Evolutionary conservation across 2,888 invertebrate genomes (phyloP).

Genomic region (Ferrisia virgata): DNA sequence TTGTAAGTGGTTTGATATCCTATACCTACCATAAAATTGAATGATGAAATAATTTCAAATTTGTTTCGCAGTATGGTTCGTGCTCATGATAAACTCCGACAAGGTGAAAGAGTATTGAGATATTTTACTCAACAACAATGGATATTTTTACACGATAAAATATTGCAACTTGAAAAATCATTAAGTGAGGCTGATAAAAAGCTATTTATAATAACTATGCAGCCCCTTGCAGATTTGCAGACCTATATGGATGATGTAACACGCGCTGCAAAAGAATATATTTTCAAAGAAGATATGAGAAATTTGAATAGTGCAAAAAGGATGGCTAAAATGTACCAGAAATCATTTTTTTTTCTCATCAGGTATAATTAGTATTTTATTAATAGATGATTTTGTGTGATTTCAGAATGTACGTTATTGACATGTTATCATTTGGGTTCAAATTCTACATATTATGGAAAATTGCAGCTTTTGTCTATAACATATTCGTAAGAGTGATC

Average conservation of each 20-base stretch:
- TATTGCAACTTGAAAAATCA: constrained; percentile 59
- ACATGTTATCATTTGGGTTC: too few species aligned
- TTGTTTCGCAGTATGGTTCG: constrained; percentile 70
- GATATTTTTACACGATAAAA: constrained; percentile 73
- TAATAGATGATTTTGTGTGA: too few species aligned
- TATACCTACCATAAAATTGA: too few species aligned
- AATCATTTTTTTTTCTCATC: too few species aligned
- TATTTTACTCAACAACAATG: constrained; percentile 89
- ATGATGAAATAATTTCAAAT: background rate
- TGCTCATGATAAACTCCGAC: constrained; percentile 69
- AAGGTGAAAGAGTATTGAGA: constrained; percentile 75
- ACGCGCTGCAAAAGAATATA: background rate
- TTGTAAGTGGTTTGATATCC: background rate
- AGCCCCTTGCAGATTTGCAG: background rate
- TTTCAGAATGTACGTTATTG: too few species aligned
- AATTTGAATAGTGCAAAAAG: background rate
- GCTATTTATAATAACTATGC: constrained; percentile 57
- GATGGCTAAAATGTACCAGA: background rate
- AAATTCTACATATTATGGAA: too few species aligned
- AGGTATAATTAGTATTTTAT: too few species aligned
- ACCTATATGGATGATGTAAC: background rate
- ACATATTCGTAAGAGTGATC: too few species aligned
- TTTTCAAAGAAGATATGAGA: background rate
- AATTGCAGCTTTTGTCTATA: too few species aligned
- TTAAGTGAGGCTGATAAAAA: constrained; percentile 61